These are phyloP conservation scores for Papilio dardanus DNA, from an alignment of 1,140 invertebrate genomes.

Conservation along the genomic window DNA sequence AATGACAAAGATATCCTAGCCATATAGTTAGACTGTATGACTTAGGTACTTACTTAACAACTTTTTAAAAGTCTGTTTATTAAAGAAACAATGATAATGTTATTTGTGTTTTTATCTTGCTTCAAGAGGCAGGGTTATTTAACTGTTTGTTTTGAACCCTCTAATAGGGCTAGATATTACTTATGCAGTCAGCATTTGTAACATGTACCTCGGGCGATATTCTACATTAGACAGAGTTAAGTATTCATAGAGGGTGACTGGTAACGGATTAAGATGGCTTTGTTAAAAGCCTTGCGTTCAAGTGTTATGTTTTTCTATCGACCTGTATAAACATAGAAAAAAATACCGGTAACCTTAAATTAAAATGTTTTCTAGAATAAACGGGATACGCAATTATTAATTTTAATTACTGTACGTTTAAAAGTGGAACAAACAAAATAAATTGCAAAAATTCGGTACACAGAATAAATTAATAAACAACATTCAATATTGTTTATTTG, in stretches of 20 bases:
- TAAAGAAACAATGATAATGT: neutral
- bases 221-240: slow-evolving; percentile 15
- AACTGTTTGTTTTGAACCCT: slow-evolving; percentile 23
- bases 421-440: neutral
- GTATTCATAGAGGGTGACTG: slow-evolving; percentile 33
- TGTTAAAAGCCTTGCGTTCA: neutral
- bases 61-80: neutral
- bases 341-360: neutral
- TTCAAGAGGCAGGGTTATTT: neutral
- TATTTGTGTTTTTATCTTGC: neutral
- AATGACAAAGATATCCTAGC: too few relatives aligned
- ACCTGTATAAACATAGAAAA: neutral
- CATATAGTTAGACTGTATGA: too few relatives aligned
- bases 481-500: neutral
- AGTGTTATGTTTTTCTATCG: neutral
- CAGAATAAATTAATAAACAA: neutral
- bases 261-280: slow-evolving; percentile 33
- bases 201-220: slow-evolving; percentile 28
- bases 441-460: neutral
- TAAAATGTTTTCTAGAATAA: neutral
- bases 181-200: slow-evolving; percentile 35
- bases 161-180: slow-evolving; percentile 29
- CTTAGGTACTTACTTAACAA: neutral
- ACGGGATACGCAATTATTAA: neutral
- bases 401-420: neutral